phyloP scores from a whole-genome alignment of 2,888 invertebrate species.

The Sceliomorpha sp. region DNA sequence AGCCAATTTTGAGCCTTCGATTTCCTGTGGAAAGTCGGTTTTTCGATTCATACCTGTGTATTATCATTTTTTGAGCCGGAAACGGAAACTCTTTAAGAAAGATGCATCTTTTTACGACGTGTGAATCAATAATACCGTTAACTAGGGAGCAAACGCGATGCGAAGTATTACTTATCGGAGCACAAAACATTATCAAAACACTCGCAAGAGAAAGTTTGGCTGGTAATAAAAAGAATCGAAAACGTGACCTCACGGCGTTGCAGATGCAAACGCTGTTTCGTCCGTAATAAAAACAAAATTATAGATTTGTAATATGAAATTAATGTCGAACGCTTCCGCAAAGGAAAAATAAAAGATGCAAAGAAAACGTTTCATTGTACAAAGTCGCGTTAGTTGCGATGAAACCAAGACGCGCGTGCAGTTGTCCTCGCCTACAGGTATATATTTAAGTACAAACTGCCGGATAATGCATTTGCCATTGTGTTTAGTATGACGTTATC shows the following conservation, averaged over 20 bases:
- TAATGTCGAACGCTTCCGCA: slow-evolving; percentile 64
- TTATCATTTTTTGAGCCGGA: slow-evolving; percentile 41
- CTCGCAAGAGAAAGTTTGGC: slow-evolving; percentile 63
- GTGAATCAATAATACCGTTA: slow-evolving; percentile 46
- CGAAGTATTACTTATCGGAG: slow-evolving; percentile 30
- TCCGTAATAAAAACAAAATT: slow-evolving; percentile 72
- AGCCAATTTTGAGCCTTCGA: slow-evolving; percentile 2
- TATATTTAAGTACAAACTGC: slow-evolving; percentile 67
- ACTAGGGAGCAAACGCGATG: slow-evolving; percentile 49
- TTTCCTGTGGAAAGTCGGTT: slow-evolving; percentile 5
- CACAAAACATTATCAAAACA: slow-evolving; percentile 51
- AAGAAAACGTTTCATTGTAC: slow-evolving; percentile 68
- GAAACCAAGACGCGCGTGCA: slow-evolving; percentile 71
- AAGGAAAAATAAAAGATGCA: slow-evolving; percentile 56
- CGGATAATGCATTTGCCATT: slow-evolving; percentile 66
- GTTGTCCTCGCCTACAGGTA: slow-evolving; percentile 63
- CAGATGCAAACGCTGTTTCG: slow-evolving; percentile 69
- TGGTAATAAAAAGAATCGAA: slow-evolving; percentile 55
- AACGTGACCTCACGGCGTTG: slow-evolving; percentile 56
- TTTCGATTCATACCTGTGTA: slow-evolving; percentile 8
- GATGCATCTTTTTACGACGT: slow-evolving; percentile 41
- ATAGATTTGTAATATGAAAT: slow-evolving; percentile 71
- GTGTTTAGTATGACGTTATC: slow-evolving; percentile 69
- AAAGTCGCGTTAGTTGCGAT: slow-evolving; percentile 75
- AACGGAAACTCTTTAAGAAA: slow-evolving; percentile 49